These are phyloP conservation scores for Pyrrhosoma nymphula DNA, from an alignment of 2,888 invertebrate genomes.

Conservation along the genomic window DNA sequence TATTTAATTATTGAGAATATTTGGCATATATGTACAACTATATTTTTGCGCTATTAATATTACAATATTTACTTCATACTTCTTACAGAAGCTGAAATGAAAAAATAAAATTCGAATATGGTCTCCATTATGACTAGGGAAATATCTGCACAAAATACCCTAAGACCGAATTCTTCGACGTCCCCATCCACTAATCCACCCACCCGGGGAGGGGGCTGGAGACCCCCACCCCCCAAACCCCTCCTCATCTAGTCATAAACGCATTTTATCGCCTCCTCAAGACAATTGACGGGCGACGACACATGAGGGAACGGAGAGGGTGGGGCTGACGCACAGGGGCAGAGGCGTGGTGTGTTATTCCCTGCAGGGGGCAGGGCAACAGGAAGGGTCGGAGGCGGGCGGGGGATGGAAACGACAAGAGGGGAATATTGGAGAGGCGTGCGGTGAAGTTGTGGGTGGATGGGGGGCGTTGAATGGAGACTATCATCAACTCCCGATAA, in stretches of 20 bases:
- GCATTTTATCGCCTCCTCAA: constrained; percentile 5
- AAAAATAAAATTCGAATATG: too few species aligned
- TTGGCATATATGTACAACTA: too few species aligned
- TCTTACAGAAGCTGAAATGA: too few species aligned
- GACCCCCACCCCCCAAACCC: not conserved
- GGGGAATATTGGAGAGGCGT: not conserved
- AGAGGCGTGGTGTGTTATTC: not conserved
- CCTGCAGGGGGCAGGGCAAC: not conserved
- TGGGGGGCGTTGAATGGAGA: not conserved
- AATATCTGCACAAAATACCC: too few species aligned
- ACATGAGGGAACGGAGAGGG: not conserved
- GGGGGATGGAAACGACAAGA: not conserved
- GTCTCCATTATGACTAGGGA: too few species aligned
- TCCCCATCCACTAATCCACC: not conserved
- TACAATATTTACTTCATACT: too few species aligned
- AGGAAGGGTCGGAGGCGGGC: not conserved
- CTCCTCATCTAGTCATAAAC: not conserved
- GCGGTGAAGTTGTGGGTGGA: not conserved
- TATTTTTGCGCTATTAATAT: too few species aligned
- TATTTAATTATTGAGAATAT: too few species aligned
- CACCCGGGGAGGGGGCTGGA: not conserved
- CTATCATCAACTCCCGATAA: not conserved
- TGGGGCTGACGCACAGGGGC: not conserved
- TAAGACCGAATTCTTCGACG: not conserved
- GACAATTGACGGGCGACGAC: constrained; percentile 11